Evolutionary conservation across 2,888 invertebrate genomes (phyloP).

Genomic region (Ypsolopha scabrella): DNA sequence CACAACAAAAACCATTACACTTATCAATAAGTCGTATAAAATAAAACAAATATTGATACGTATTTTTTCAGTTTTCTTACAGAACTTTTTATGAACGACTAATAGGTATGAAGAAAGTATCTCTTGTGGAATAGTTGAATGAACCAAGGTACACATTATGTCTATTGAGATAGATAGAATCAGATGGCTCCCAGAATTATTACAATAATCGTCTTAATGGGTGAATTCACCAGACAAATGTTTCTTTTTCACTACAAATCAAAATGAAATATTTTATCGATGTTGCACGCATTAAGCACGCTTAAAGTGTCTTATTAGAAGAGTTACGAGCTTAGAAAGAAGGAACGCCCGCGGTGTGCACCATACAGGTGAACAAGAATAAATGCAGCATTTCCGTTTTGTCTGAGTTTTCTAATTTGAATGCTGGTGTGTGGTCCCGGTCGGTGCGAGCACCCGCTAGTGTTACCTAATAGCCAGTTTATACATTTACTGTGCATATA

Average conservation of each 20-base stretch:
- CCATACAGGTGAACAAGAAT: slow-evolving; percentile 42
- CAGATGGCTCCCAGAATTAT: slow-evolving; percentile 26
- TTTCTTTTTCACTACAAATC: slow-evolving; percentile 50
- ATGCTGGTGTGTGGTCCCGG: slow-evolving; percentile 56
- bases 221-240: slow-evolving; percentile 33
- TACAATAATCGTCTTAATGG: slow-evolving; percentile 41
- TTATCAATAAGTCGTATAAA: slow-evolving; percentile 14
- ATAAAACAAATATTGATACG: no score
- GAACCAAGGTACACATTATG: no score
- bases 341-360: slow-evolving; percentile 51
- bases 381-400: slow-evolving; percentile 61
- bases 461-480: slow-evolving; percentile 35
- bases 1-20: slow-evolving; percentile 28
- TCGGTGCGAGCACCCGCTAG: slow-evolving; percentile 20
- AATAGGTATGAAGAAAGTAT: no score
- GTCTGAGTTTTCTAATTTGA: slow-evolving; percentile 56
- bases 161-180: slow-evolving; percentile 13
- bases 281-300: slow-evolving; percentile 48
- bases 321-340: slow-evolving; percentile 55
- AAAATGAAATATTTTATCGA: slow-evolving; percentile 53
- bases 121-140: no score
- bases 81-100: no score
- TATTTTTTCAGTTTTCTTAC: no score
- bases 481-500: slow-evolving; percentile 27
- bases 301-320: slow-evolving; percentile 59